Evolutionary conservation across 2,888 invertebrate genomes (phyloP).

Genomic region (Azorinus chamasolen): DNA sequence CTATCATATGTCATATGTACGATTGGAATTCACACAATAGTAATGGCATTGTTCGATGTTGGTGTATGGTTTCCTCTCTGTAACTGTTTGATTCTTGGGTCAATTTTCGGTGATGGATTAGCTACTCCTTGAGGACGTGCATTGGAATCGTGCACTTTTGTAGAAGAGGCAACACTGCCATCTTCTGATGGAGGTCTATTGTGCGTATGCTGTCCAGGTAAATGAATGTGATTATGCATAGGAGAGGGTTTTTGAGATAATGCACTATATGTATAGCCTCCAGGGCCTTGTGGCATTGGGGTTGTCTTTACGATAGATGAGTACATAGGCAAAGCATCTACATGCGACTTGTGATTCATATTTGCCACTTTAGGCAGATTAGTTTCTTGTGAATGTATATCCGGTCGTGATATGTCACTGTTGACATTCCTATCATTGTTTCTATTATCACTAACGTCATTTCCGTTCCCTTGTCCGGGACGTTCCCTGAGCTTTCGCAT

Average conservation of each 20-base stretch:
- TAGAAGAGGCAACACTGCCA: slow-evolving; percentile 22
- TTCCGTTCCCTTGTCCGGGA: not conserved
- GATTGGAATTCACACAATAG: slow-evolving; percentile 72
- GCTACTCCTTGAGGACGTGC: slow-evolving; percentile 15
- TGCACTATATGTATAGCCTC: slow-evolving; percentile 76
- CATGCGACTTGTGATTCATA: slow-evolving; percentile 53
- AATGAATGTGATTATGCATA: slow-evolving; percentile 71
- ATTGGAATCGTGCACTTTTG: slow-evolving; percentile 14
- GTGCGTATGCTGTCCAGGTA: slow-evolving; percentile 32
- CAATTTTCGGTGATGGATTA: slow-evolving; percentile 35
- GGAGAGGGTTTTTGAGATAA: slow-evolving; percentile 80
- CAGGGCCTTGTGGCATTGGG: slow-evolving; percentile 53
- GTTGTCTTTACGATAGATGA: slow-evolving; percentile 67
- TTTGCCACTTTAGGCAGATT: slow-evolving; percentile 26
- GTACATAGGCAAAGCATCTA: slow-evolving; percentile 51
- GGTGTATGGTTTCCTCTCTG: slow-evolving; percentile 62
- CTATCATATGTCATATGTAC: too few species aligned
- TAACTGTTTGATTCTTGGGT: slow-evolving; percentile 55
- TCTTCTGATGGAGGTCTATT: slow-evolving; percentile 23
- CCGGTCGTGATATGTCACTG: too few species aligned
- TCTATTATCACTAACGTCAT: slow-evolving; percentile 21
- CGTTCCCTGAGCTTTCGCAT: slow-evolving; percentile 74
- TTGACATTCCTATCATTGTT: not conserved
- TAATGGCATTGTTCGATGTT: slow-evolving; percentile 79
- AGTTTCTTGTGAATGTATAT: too few species aligned